These are phyloP conservation scores for Achlya flavicornis DNA, from an alignment of 2,888 invertebrate species.

Conservation along the genomic window DNA sequence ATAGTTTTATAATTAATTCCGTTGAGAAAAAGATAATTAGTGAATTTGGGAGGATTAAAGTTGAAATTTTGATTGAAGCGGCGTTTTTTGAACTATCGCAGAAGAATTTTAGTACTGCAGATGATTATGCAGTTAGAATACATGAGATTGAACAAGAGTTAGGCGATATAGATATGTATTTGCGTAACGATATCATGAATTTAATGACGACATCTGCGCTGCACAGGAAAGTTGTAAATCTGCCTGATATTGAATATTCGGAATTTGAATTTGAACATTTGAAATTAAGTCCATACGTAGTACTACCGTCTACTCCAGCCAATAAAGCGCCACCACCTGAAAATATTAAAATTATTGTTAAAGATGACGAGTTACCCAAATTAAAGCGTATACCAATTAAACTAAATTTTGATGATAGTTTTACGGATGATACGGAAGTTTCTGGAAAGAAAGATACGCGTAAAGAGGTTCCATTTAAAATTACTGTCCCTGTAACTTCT, in stretches of 20 bases:
- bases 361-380: slow-evolving; percentile 63
- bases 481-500: slow-evolving; percentile 56
- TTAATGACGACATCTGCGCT: slow-evolving; percentile 55
- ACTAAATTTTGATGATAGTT: slow-evolving; percentile 56
- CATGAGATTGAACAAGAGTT: slow-evolving; percentile 56
- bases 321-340: slow-evolving; percentile 44
- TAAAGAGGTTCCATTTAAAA: slow-evolving; percentile 55
- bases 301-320: slow-evolving; percentile 52
- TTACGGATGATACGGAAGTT: slow-evolving; percentile 38
- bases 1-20: slow-evolving; percentile 48
- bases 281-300: slow-evolving; percentile 43
- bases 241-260: slow-evolving; percentile 31
- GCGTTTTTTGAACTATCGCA: slow-evolving; percentile 59
- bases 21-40: slow-evolving; percentile 30
- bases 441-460: slow-evolving; percentile 23
- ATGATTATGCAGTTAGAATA: slow-evolving; percentile 56
- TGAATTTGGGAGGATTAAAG: slow-evolving; percentile 42
- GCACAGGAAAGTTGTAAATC: slow-evolving; percentile 39
- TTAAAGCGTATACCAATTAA: slow-evolving; percentile 58
- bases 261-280: slow-evolving; percentile 53
- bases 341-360: slow-evolving; percentile 42
- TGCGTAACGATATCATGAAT: slow-evolving; percentile 61
- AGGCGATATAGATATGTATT: slow-evolving; percentile 34
- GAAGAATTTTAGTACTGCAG: slow-evolving; percentile 42
- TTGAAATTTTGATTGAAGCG: slow-evolving; percentile 59